Evolutionary conservation across 2,888 invertebrate species (phyloP).

Genomic region (Volucella bombylans): DNA sequence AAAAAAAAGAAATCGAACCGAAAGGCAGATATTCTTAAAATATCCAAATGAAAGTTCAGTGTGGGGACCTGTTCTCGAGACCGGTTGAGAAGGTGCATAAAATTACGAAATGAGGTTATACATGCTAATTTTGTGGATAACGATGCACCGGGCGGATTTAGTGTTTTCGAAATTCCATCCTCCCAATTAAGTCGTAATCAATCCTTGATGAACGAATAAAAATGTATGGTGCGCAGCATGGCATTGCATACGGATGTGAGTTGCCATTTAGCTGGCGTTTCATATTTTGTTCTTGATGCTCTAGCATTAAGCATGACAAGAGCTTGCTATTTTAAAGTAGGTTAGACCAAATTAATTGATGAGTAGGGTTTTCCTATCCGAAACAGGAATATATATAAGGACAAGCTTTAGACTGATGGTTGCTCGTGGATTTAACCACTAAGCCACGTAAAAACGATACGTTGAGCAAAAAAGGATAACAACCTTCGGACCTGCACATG

Average conservation of each 20-base stretch:
- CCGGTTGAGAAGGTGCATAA: conserved; percentile 36
- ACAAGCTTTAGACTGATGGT: too few species aligned
- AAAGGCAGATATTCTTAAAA: conserved; percentile 13
- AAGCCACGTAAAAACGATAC: too few species aligned
- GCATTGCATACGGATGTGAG: not conserved
- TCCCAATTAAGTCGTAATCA: conserved; percentile 19
- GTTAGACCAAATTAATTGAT: too few species aligned
- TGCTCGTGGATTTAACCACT: too few species aligned
- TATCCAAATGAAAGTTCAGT: conserved; percentile 2
- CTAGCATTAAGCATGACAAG: too few species aligned
- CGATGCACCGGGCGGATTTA: conserved; percentile 11
- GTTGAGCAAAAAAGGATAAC: too few species aligned
- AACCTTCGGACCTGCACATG: too few species aligned
- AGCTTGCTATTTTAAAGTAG: too few species aligned
- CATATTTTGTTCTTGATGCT: too few species aligned
- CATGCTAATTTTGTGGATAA: conserved; percentile 17
- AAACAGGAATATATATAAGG: too few species aligned
- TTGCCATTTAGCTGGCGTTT: not conserved
- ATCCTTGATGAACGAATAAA: conserved; percentile 28
- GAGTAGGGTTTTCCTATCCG: too few species aligned
- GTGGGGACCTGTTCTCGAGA: conserved; percentile 7
- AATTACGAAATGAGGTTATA: conserved; percentile 48
- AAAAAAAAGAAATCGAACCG: not conserved
- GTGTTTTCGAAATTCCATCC: not conserved
- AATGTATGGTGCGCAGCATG: not conserved